phyloP scores from a whole-genome alignment of 2,113 vertebrate genomes.

The Gobio gobio region DNA sequence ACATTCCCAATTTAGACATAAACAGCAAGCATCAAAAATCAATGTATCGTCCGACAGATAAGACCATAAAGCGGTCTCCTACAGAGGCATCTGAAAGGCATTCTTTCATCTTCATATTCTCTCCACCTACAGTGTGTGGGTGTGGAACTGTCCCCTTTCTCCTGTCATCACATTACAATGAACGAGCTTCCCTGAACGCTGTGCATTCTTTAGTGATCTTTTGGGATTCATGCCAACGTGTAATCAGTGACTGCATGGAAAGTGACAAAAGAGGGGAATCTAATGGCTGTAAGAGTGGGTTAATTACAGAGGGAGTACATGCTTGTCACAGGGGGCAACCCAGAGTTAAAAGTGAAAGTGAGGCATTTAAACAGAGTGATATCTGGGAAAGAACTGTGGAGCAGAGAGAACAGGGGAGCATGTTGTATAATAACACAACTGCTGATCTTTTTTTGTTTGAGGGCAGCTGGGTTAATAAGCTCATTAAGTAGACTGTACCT shows the following conservation, averaged over 20 bases:
- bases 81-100: conserved; percentile 8
- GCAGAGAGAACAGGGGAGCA: conserved; percentile 18
- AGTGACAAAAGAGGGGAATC: conserved; percentile 32
- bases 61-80: not conserved
- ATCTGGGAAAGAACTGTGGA: conserved; percentile 1
- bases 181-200: conserved; percentile 12
- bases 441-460: conserved; percentile 23
- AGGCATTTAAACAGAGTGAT: conserved; percentile 36
- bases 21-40: conserved; percentile 5
- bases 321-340: conserved; percentile 29
- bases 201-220: conserved; percentile 14
- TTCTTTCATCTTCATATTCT: conserved; percentile 7
- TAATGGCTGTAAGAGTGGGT: not conserved
- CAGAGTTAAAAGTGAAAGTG: conserved; percentile 15
- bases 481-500: not conserved
- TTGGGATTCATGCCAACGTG: conserved; percentile 17
- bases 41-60: conserved; percentile 2
- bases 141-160: not conserved
- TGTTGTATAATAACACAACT: conserved; percentile 1
- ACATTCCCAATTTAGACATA: not conserved
- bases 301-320: conserved; percentile 45
- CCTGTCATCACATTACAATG: conserved; percentile 18
- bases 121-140: not conserved
- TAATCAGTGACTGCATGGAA: conserved; percentile 28
- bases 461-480: conserved; percentile 13